Evolutionary conservation across 2,797 vertebrate species (phyloP).

Genomic region (Acridotheres tristis): DNA sequence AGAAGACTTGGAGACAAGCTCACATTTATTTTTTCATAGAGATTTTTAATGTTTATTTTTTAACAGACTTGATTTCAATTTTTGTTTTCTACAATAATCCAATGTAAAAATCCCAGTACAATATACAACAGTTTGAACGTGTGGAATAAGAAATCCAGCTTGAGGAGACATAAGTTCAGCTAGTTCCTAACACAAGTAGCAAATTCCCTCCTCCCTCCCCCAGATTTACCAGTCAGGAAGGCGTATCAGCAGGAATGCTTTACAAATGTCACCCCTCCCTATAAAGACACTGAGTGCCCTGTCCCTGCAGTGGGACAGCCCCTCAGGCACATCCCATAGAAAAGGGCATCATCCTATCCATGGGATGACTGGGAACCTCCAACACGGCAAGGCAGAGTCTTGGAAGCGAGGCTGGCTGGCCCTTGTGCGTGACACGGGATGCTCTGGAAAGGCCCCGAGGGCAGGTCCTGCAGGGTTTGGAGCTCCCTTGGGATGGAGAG

Average conservation of each 20-base stretch:
- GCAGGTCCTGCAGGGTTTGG: neutral
- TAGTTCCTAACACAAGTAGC: constrained; percentile 53
- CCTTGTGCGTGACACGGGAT: neutral
- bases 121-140: constrained; percentile 61
- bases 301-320: neutral
- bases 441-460: neutral
- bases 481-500: neutral
- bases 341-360: neutral
- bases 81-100: constrained; percentile 68
- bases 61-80: constrained; percentile 57
- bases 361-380: neutral
- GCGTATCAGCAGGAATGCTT: constrained; percentile 12
- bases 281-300: neutral
- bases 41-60: constrained; percentile 58
- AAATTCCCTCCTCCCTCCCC: constrained; percentile 23
- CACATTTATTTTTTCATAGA: constrained; percentile 24
- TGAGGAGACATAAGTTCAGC: neutral
- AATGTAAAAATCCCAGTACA: constrained; percentile 68
- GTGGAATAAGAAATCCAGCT: constrained; percentile 62
- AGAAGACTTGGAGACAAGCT: neutral
- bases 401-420: neutral
- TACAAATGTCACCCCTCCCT: neutral
- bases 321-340: neutral
- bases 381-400: neutral
- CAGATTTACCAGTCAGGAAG: constrained; percentile 27